phyloP scores from a whole-genome alignment of 2,888 invertebrate species.

The Strigamia maritima region DNA sequence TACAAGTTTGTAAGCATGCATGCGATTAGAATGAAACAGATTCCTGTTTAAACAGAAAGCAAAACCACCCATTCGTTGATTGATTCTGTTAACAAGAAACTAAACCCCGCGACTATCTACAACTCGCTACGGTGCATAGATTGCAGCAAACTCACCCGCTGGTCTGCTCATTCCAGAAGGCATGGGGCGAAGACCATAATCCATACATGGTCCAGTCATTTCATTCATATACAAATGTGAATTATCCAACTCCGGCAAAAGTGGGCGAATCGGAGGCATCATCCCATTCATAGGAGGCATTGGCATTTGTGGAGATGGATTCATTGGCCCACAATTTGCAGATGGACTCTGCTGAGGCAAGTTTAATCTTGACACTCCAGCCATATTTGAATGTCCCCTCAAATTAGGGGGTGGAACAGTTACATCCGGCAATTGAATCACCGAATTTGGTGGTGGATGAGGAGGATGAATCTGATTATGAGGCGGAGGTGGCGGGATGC shows the following conservation, averaged over 20 bases:
- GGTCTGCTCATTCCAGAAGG: constrained; percentile 2
- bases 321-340: background rate
- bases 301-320: constrained; percentile 12
- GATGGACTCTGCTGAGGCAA: background rate
- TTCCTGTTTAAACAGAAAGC: no score
- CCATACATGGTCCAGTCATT: constrained; percentile 33
- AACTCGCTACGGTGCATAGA: no score
- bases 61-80: no score
- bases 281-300: constrained; percentile 15
- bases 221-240: constrained; percentile 18
- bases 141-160: constrained; percentile 13
- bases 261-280: constrained; percentile 28
- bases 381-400: background rate
- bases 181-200: background rate
- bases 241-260: constrained; percentile 1
- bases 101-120: no score
- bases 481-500: constrained; percentile 12
- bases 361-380: background rate
- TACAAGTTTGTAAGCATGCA: no score
- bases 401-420: constrained; percentile 39
- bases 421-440: constrained; percentile 39
- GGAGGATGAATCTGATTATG: background rate
- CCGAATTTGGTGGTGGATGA: background rate
- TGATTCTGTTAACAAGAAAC: no score
- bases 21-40: no score